Percentiles rank a stretch among this genome's conserved stretches.
Evolutionary conservation across 2,888 invertebrate genomes (phyloP).

Genomic region (Lasioglossum vierecki): DNA sequence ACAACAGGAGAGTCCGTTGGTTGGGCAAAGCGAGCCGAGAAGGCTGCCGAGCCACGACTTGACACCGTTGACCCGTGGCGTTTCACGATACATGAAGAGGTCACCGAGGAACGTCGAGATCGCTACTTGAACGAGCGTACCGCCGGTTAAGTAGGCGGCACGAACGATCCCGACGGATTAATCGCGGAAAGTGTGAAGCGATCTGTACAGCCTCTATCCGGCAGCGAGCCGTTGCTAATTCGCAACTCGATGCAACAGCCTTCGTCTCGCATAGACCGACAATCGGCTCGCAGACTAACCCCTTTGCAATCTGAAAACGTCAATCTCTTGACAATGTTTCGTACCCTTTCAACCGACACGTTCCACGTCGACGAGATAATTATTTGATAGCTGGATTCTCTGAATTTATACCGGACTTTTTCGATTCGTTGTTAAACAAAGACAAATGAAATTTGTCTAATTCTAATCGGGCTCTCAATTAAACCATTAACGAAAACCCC

Average conservation of each 20-base stretch:
- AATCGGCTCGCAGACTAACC: neutral
- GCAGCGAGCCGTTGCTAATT: slow-evolving; percentile 69
- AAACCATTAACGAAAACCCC: too few relatives aligned
- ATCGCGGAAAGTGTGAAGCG: slow-evolving; percentile 79
- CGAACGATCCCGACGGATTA: slow-evolving; percentile 77
- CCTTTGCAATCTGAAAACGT: neutral
- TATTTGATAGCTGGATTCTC: neutral
- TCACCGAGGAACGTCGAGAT: slow-evolving; percentile 75
- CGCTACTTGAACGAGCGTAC: slow-evolving; percentile 77
- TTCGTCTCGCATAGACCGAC: neutral
- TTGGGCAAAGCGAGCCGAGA: slow-evolving; percentile 70
- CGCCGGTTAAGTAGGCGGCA: slow-evolving; percentile 73
- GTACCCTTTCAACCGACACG: neutral
- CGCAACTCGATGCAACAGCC: slow-evolving; percentile 37
- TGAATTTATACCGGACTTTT: neutral
- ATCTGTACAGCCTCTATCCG: slow-evolving; percentile 41
- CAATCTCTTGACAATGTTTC: neutral
- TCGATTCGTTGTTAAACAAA: neutral
- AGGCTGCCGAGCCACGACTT: slow-evolving; percentile 76
- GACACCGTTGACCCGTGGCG: slow-evolving; percentile 78
- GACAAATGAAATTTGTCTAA: too few relatives aligned
- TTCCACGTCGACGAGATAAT: neutral
- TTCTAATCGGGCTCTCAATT: too few relatives aligned
- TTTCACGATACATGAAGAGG: slow-evolving; percentile 79
- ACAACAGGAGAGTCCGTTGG: slow-evolving; percentile 44